Evolutionary conservation across 2,113 vertebrate species (phyloP).

Genomic region (Aviceda subcristata): DNA sequence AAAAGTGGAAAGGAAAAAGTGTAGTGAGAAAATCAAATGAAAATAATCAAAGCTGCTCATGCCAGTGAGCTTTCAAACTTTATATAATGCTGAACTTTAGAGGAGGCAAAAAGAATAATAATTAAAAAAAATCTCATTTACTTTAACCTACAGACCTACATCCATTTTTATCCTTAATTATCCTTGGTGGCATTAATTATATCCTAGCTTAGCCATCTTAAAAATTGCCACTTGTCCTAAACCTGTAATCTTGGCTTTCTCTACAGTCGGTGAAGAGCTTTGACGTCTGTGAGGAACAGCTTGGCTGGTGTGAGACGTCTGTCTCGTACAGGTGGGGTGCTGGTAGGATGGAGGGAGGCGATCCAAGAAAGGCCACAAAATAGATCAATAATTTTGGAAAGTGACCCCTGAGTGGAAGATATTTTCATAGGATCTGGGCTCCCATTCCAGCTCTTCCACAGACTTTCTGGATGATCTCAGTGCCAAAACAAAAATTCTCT

Average conservation of each 20-base stretch:
- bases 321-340: background rate
- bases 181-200: background rate
- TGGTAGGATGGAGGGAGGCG: background rate
- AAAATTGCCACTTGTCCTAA: background rate
- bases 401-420: background rate
- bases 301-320: background rate
- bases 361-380: background rate
- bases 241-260: background rate
- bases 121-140: background rate
- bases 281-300: background rate
- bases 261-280: background rate
- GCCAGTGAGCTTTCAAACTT: background rate
- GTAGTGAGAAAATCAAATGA: background rate
- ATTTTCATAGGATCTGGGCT: background rate
- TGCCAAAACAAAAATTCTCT: background rate
- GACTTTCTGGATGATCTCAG: background rate
- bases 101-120: background rate
- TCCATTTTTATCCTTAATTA: background rate
- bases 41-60: background rate
- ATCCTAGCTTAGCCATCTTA: background rate
- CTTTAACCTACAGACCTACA: background rate
- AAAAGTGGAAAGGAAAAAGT: slow-evolving; percentile 5
- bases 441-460: background rate
- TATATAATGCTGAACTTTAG: background rate
- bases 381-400: background rate